Evolutionary conservation across 2,113 vertebrate species (phyloP).

Genomic region (Erinaceus europaeus): DNA sequence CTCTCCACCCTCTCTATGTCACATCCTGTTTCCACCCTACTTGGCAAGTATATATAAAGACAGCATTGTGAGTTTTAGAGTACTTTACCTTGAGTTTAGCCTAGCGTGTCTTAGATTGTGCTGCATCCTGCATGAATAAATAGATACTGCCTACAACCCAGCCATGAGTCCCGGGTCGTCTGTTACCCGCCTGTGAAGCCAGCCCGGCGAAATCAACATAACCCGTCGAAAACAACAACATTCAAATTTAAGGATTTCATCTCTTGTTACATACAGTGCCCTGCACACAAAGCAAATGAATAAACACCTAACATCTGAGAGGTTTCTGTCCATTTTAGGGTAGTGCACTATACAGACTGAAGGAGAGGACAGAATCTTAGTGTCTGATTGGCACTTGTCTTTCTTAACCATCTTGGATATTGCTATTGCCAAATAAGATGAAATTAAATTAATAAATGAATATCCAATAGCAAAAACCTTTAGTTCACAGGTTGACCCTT

Average conservation of each 20-base stretch:
- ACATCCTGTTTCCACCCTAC: too few relatives aligned
- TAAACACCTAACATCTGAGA: not conserved
- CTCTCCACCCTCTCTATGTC: too few relatives aligned
- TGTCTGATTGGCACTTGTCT: not conserved
- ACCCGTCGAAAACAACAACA: too few relatives aligned
- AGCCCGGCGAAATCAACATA: too few relatives aligned
- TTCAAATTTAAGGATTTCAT: not conserved
- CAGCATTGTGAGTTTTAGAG: too few relatives aligned
- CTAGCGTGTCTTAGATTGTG: too few relatives aligned
- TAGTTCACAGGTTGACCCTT: not conserved
- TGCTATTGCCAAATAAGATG: not conserved
- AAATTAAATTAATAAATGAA: not conserved
- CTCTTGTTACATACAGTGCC: not conserved
- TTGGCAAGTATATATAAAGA: too few relatives aligned
- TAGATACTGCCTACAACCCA: too few relatives aligned
- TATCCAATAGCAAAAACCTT: not conserved
- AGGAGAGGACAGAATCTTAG: not conserved
- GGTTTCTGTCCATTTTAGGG: not conserved
- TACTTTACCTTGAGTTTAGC: too few relatives aligned
- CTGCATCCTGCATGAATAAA: too few relatives aligned
- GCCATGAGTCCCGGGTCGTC: too few relatives aligned
- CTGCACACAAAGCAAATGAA: not conserved
- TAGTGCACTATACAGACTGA: not conserved
- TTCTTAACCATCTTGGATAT: not conserved
- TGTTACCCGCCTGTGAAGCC: too few relatives aligned